These are phyloP conservation scores for Hirudo medicinalis DNA, from an alignment of 1,140 invertebrate genomes.

Conservation along the genomic window DNA sequence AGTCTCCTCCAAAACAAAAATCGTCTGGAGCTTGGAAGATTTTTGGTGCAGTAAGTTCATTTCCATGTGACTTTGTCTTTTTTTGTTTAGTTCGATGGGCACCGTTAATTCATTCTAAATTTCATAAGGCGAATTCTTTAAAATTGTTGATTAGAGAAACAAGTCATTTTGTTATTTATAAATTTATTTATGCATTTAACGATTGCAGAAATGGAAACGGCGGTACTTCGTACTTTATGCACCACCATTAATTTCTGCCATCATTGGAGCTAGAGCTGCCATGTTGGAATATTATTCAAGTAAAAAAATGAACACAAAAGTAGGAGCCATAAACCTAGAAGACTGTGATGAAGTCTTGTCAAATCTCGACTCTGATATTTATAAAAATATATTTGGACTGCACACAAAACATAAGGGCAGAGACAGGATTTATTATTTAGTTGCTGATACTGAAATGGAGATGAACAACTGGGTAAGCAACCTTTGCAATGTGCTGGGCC, in stretches of 20 bases:
- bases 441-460: constrained; percentile 11
- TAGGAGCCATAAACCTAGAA: constrained; percentile 11
- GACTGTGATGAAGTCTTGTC: constrained; percentile 18
- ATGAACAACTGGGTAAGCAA: constrained; percentile 15
- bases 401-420: constrained; percentile 15
- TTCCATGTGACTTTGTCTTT: not conserved
- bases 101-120: not conserved
- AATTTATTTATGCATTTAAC: not conserved
- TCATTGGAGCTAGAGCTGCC: constrained; percentile 2
- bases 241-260: constrained; percentile 5
- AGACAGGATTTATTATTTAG: constrained; percentile 13
- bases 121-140: not conserved
- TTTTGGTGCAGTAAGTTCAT: constrained; percentile 12
- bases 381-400: constrained; percentile 15
- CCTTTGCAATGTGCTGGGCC: constrained; percentile 13
- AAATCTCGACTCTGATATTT: constrained; percentile 16
- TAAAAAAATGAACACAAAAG: constrained; percentile 15
- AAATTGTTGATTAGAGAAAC: not conserved
- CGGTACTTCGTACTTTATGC: constrained; percentile 16
- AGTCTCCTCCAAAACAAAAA: constrained; percentile 13
- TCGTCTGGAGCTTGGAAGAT: constrained; percentile 12
- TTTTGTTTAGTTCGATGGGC: not conserved
- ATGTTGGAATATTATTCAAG: constrained; percentile 15
- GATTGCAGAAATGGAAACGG: constrained; percentile 11
- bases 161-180: not conserved